Conservation (phyloP, 2,888 invertebrate genomes). For the Drepanosiphum platanoidis region DNA sequence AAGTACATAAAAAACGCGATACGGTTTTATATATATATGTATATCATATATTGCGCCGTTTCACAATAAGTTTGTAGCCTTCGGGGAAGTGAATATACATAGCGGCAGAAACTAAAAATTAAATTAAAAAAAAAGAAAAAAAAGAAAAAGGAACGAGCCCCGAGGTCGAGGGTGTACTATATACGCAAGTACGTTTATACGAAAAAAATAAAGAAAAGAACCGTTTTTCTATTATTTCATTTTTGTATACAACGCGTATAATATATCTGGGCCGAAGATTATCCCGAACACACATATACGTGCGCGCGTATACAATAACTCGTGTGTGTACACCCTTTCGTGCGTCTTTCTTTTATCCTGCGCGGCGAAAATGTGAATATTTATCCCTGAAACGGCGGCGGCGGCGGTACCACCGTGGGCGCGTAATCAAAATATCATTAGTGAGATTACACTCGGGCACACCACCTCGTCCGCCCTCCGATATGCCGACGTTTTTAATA, state of each 20-base stretch:
- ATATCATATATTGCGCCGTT: background rate
- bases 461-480: background rate
- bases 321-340: background rate
- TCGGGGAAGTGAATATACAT: background rate
- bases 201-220: constrained; percentile 26
- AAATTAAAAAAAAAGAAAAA: constrained; percentile 21
- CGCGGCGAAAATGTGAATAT: constrained; percentile 52
- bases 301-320: background rate
- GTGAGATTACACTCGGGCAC: constrained; percentile 45
- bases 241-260: constrained; percentile 1
- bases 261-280: constrained; percentile 12
- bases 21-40: background rate
- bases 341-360: background rate
- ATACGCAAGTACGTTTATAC: too few relatives aligned
- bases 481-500: constrained; percentile 38
- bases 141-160: constrained; percentile 5
- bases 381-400: constrained; percentile 34
- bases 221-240: constrained; percentile 49
- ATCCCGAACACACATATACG: background rate
- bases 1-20: background rate
- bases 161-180: constrained; percentile 5
- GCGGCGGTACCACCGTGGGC: constrained; percentile 39
- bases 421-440: constrained; percentile 61
- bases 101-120: constrained; percentile 9
- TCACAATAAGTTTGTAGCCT: background rate